Conservation (phyloP, 2,888 invertebrate genomes). For the Hymenopus coronatus region DNA sequence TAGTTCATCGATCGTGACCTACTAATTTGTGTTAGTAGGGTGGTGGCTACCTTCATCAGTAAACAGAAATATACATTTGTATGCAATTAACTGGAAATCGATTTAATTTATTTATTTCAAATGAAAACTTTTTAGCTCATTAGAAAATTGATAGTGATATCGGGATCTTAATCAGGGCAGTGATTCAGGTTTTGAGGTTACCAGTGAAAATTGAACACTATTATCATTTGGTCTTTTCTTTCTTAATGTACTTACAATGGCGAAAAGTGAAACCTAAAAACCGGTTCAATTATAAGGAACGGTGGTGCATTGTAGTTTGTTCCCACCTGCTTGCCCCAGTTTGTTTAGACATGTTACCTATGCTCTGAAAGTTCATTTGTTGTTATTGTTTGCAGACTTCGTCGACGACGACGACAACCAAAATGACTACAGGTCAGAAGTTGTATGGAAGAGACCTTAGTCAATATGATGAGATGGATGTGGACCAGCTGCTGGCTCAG, state of each 20-base stretch:
- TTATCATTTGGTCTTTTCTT: not conserved
- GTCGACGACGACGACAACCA: slow-evolving; percentile 78
- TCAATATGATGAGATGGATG: slow-evolving; percentile 91
- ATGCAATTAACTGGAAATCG: not conserved
- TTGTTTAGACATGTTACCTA: not conserved
- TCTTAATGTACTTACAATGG: not conserved
- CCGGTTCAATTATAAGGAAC: not conserved
- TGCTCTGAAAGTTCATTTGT: not conserved
- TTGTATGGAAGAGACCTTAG: slow-evolving; percentile 86
- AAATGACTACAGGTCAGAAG: slow-evolving; percentile 87
- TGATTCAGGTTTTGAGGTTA: slow-evolving; percentile 17
- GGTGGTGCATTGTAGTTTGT: not conserved
- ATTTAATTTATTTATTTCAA: not conserved
- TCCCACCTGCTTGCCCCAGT: not conserved
- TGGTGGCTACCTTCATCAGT: slow-evolving; percentile 41
- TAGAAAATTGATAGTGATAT: not conserved
- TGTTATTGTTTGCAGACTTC: slow-evolving; percentile 69
- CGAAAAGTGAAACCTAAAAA: not conserved
- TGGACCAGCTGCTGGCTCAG: slow-evolving; percentile 90
- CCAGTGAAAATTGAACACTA: not conserved
- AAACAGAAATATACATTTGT: not conserved
- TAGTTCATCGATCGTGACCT: slow-evolving; percentile 21
- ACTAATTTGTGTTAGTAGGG: slow-evolving; percentile 25
- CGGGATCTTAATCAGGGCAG: slow-evolving; percentile 5
- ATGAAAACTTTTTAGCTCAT: not conserved